Percentiles rank a stretch among this genome's conserved stretches.
phyloP scores from a whole-genome alignment of 2,113 vertebrate species.

The Myotis lucifugus region DNA sequence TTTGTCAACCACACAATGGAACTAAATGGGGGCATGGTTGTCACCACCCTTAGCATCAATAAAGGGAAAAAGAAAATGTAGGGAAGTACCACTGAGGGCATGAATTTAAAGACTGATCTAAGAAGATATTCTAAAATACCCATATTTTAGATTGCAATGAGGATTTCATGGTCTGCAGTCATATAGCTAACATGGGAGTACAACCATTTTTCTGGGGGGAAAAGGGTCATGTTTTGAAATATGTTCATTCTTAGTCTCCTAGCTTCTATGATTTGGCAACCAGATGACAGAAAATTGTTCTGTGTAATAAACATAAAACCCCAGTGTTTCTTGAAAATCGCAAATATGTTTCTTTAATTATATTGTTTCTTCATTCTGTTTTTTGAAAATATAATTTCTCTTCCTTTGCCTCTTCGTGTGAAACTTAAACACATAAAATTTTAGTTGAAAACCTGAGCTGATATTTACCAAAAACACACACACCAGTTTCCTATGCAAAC shows the following conservation, averaged over 20 bases:
- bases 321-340: not conserved
- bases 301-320: not conserved
- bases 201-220: constrained; percentile 4
- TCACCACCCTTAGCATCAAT: not conserved
- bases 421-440: constrained; percentile 38
- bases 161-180: not conserved
- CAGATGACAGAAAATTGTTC: not conserved
- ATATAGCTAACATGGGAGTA: not conserved
- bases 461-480: constrained; percentile 23
- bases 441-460: constrained; percentile 1
- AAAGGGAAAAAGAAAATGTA: not conserved
- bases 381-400: not conserved
- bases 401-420: not conserved
- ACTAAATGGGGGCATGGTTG: not conserved
- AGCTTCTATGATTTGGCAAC: not conserved
- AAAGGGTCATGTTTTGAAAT: not conserved
- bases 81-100: not conserved
- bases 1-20: constrained; percentile 6
- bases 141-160: not conserved
- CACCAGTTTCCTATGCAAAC: not conserved
- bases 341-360: not conserved
- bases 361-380: not conserved
- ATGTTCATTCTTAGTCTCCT: not conserved
- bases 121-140: not conserved
- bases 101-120: constrained; percentile 42